Evolutionary conservation across 2,113 vertebrate genomes (phyloP).

Genomic region (Elaphurus davidianus): DNA sequence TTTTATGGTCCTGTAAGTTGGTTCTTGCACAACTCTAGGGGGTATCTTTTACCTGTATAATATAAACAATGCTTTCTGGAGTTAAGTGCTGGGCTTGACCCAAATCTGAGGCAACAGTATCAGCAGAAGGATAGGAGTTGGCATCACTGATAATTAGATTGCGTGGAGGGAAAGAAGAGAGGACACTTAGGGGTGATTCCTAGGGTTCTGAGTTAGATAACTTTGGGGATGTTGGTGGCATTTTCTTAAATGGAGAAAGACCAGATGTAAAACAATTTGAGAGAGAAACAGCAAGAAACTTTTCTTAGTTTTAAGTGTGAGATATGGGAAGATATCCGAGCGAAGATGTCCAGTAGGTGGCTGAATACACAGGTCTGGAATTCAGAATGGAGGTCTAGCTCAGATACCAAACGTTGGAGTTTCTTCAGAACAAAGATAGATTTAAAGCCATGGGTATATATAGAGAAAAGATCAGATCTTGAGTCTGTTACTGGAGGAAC

Average conservation of each 20-base stretch:
- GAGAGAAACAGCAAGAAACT: not conserved
- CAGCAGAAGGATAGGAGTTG: not conserved
- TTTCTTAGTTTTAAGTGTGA: not conserved
- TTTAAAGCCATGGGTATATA: not conserved
- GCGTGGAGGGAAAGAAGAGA: not conserved
- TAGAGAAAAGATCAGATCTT: not conserved
- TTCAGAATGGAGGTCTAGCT: not conserved
- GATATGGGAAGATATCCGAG: not conserved
- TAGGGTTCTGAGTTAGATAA: not conserved
- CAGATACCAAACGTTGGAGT: not conserved
- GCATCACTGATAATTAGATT: not conserved
- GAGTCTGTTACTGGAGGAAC: not conserved
- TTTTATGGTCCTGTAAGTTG: not conserved
- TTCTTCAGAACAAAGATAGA: not conserved
- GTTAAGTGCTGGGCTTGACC: not conserved
- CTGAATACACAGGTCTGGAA: not conserved
- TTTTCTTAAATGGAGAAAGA: constrained; percentile 6
- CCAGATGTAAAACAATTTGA: not conserved
- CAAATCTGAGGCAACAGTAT: not conserved
- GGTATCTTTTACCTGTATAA: not conserved
- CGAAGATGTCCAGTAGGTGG: not conserved
- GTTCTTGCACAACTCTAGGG: not conserved
- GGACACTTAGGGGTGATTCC: not conserved
- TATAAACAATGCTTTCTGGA: not conserved
- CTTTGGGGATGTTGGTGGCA: not conserved